Evolutionary conservation across 2,888 invertebrate genomes (phyloP), one percentile per base, ranked within the genome.

Genomic region (Dermolepida albohirtum): DNA sequence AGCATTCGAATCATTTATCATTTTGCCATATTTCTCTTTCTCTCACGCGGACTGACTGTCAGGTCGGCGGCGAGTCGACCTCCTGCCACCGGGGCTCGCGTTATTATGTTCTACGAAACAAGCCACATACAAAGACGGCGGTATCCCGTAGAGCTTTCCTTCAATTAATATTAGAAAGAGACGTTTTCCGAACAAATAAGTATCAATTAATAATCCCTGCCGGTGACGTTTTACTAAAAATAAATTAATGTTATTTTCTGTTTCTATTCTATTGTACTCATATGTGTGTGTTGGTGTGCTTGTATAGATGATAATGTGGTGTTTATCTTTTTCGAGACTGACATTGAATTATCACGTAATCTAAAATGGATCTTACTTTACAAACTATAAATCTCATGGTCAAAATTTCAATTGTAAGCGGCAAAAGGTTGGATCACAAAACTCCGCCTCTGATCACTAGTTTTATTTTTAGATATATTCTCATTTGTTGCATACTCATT

Each of bases 1-100:
- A 78, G 76, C 80, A 80, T 77, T 78, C 76, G 75, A 71, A 74
- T 75, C 80, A 80, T 81, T 80, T 80, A 80, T 81, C 81, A 81
- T 79, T 78, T 78, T 70, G 76, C 78, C 76, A 78, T 78, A 79
- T 79, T 79, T 78, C 78, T 77, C 77, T 10, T 34, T 34, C 47
- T 62, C 44, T 57, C 59, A 11, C 5, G 49, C 17, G 17, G 49
- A 14, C 29, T 74, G 75, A 71, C 76, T 77, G 77, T 76, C 76
- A 74, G 68, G 71, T 67, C 73, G 69, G 70, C 72, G 69, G 70
- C 54, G 54, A 64, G 64, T 74, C 76, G 70, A 69, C 77, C 75
- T 75, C 75, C 76, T 71, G 72, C 74, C 69, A 70, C 68, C 50
- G 44, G 29, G 66, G 66, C 66, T 65, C 68, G 10, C 34, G 34